Base-by-base conservation (phyloP, 2,888 invertebrate genomes). In the Azorinus chamasolen region DNA sequence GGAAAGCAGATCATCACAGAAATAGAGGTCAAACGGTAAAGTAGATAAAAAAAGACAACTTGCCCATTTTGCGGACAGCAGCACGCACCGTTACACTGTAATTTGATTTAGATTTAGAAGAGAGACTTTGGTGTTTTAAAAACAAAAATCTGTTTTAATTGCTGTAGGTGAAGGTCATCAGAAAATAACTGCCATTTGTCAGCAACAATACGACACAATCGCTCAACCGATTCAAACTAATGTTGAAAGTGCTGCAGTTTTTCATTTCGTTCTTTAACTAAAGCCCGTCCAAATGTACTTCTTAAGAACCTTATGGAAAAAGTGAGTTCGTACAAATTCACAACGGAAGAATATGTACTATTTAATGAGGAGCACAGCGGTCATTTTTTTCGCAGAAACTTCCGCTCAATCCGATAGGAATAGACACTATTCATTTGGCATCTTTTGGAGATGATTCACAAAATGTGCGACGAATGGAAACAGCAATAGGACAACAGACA, bases 321-420 rank as follows among this genome's bases (percentile, higher is more conserved):
- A 1, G 62, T 62, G 24, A 53, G 27, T 27, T 55, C 62, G 18
- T 20, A 27, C 8, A 46, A 18, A 14, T 45, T 24, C 24, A 51
- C 41, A 5, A 24, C 10, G 1, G 51, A 41, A 22, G 59, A 48
- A 22, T 48, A 55, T 20, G 68, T 66, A n/a, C 37, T 66, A 16
- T 51, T 73, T 27, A 57, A 68, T 45, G 66, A 73, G 73, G 66
- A 14, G 57, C 71, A 6, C 58, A 63, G 32, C 20, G 61, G 14
- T 78, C 71, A 10, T 80, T 78, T 37, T 68, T 75, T 32, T 64
- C 74, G 1, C 20, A 55, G 24, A 32, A 64, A 55, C 20, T 79
- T 14, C 20, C 59, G n/a, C 25, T 74, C 32, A 4, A 27, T 10
- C 20, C 48, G 6, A 61, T 27, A 4, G 57, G 68, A 6, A 53